Evolutionary conservation across 2,113 vertebrate genomes (phyloP), one percentile per base, ranked within the genome.

Genomic region (Odobenus rosmarus): DNA sequence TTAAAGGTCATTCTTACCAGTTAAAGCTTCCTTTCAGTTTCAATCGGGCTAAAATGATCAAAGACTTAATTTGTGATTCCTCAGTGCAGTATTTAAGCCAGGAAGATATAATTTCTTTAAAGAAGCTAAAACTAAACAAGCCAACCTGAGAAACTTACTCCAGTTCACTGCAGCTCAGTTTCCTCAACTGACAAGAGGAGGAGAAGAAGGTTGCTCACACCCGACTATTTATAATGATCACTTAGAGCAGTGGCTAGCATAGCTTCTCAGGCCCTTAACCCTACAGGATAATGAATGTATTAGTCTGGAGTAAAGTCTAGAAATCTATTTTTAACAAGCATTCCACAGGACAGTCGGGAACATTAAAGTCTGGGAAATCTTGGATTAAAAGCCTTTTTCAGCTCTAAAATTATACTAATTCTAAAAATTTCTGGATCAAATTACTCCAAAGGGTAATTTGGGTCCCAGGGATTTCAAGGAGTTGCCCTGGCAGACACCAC

Each of bases 251-350:
- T 0, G n/a, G 57, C 46, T 2, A 14, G 11, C 12, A 51, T 24
- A 84, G 71, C 26, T 23, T 67, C 23, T 31, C 24, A 67, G 71
- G 71, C 28, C 21, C 39, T 71, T 31, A 36, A 28, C 12, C 9
- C 24, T 49, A 39, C 49, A 79, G 19, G 53, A 88, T 33, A 36
- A 24, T 42, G 21, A 57, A 23, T 53, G 61, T 26, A 46, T 64
- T 62, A 4, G 33, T 80, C 39, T 74, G 4, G 62, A 49, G 31
- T n/a, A 28, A 88, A 90, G n/a, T 77, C 14, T 62, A 3, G 42
- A 94, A 84, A 97, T 57, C 5, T 51, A 39, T 76, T 86, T 96
- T 83, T 83, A 88, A 88, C 19, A 85, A 76, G 86, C 71, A 95
- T 62, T 72, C 5, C 26, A 61, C 3, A 92, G 64, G 61, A 90